Conservation (phyloP, 2,888 invertebrate species). For the Drymonia ruficornis region DNA sequence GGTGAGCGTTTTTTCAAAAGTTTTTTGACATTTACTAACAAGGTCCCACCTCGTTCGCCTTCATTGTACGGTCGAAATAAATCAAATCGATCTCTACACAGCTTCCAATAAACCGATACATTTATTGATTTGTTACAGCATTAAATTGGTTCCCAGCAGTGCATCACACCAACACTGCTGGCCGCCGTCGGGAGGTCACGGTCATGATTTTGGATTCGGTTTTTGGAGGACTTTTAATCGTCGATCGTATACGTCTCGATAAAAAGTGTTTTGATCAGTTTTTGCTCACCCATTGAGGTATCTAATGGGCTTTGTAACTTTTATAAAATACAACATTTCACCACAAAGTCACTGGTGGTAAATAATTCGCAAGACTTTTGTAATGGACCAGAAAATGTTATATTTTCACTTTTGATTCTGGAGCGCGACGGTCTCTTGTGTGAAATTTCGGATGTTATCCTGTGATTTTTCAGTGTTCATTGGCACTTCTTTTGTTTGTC, state of each 20-base stretch:
- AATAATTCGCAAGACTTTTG: background rate
- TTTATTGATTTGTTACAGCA: slow-evolving; percentile 85
- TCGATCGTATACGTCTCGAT: slow-evolving; percentile 40
- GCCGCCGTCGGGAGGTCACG: slow-evolving; percentile 52
- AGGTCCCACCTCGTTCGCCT: slow-evolving; percentile 70
- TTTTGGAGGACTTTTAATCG: slow-evolving; percentile 48
- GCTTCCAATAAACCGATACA: slow-evolving; percentile 84
- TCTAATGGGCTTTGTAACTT: slow-evolving; percentile 48
- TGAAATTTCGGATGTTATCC: slow-evolving; percentile 37
- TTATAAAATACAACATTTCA: slow-evolving; percentile 26
- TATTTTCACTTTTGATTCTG: slow-evolving; percentile 28
- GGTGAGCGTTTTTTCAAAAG: slow-evolving; percentile 44
- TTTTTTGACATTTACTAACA: slow-evolving; percentile 82
- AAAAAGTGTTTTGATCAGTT: slow-evolving; percentile 53
- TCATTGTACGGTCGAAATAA: slow-evolving; percentile 75
- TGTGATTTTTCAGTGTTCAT: slow-evolving; percentile 48
- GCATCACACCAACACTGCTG: slow-evolving; percentile 65
- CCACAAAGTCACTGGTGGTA: background rate
- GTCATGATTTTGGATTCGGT: slow-evolving; percentile 57
- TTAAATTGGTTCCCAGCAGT: slow-evolving; percentile 83
- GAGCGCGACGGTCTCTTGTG: slow-evolving; percentile 24
- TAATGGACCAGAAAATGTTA: background rate
- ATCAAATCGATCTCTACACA: slow-evolving; percentile 81
- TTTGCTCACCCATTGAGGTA: slow-evolving; percentile 48
- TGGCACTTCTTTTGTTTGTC: slow-evolving; percentile 63